These are phyloP conservation scores for Hipparchia semele DNA, from an alignment of 2,888 invertebrate species.

Conservation along the genomic window DNA sequence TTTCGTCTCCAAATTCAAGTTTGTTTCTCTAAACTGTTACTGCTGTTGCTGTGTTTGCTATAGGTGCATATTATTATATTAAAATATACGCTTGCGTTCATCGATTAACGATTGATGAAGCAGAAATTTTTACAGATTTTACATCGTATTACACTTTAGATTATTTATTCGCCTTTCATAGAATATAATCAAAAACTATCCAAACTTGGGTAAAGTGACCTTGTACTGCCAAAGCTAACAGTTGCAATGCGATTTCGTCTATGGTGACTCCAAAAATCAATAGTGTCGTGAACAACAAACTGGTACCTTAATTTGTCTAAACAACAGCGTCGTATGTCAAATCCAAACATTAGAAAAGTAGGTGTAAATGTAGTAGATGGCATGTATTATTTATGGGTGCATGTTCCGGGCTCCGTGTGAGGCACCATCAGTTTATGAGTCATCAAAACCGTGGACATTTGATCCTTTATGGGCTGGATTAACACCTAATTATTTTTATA, in stretches of 20 bases:
- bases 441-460: constrained; percentile 53
- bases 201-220: too few species aligned
- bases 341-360: constrained; percentile 61
- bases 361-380: constrained; percentile 50
- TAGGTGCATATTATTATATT: too few species aligned
- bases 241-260: not conserved
- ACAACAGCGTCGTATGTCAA: constrained; percentile 53
- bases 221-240: not conserved
- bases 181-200: not conserved
- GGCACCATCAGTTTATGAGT: constrained; percentile 54
- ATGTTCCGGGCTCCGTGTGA: constrained; percentile 49
- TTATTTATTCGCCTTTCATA: too few species aligned
- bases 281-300: not conserved
- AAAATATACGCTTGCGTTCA: too few species aligned
- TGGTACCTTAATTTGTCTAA: constrained; percentile 8
- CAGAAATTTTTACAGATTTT: too few species aligned
- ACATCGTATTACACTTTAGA: too few species aligned
- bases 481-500: constrained; percentile 49
- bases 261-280: not conserved
- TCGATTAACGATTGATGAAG: too few species aligned
- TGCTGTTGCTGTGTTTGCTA: too few species aligned
- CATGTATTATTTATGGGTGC: constrained; percentile 56
- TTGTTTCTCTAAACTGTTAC: constrained; percentile 7
- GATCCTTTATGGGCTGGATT: constrained; percentile 57
- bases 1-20: not conserved